These are phyloP conservation scores for Melopsittacus undulatus DNA, from an alignment of 2,797 vertebrate species.

Conservation along the genomic window DNA sequence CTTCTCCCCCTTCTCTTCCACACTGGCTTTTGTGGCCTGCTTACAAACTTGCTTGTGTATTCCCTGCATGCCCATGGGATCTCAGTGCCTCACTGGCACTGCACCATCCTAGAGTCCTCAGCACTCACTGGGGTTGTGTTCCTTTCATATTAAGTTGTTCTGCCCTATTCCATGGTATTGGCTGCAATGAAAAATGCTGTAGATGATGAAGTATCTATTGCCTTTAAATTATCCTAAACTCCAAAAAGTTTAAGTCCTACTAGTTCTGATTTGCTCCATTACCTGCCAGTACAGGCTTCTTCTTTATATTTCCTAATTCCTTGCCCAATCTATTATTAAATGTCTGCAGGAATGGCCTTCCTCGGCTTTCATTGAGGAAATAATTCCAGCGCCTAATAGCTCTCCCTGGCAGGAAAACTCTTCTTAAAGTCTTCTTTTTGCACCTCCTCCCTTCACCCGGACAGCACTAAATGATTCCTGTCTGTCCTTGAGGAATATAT, in stretches of 20 bases:
- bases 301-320: conserved; percentile 70
- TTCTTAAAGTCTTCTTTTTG: conserved; percentile 55
- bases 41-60: conserved; percentile 39
- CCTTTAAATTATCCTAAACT: conserved; percentile 29
- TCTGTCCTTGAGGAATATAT: conserved; percentile 41
- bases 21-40: conserved; percentile 52
- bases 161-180: conserved; percentile 31
- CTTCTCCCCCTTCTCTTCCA: conserved; percentile 31
- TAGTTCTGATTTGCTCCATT: conserved; percentile 42
- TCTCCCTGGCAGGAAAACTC: conserved; percentile 58
- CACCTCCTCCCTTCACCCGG: conserved; percentile 48
- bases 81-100: background rate
- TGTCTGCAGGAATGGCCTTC: conserved; percentile 65
- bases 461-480: background rate
- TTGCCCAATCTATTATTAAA: conserved; percentile 71
- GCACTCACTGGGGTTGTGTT: background rate
- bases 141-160: conserved; percentile 2
- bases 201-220: conserved; percentile 44
- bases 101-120: background rate
- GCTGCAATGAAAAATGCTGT: conserved; percentile 22
- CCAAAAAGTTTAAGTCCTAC: conserved; percentile 1
- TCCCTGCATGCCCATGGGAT: background rate
- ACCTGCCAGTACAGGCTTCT: conserved; percentile 58
- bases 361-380: conserved; percentile 66
- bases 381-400: conserved; percentile 61